Evolutionary conservation across 2,113 vertebrate genomes (phyloP), one percentile per base, ranked within the genome.

Genomic region (Rallus limicola): DNA sequence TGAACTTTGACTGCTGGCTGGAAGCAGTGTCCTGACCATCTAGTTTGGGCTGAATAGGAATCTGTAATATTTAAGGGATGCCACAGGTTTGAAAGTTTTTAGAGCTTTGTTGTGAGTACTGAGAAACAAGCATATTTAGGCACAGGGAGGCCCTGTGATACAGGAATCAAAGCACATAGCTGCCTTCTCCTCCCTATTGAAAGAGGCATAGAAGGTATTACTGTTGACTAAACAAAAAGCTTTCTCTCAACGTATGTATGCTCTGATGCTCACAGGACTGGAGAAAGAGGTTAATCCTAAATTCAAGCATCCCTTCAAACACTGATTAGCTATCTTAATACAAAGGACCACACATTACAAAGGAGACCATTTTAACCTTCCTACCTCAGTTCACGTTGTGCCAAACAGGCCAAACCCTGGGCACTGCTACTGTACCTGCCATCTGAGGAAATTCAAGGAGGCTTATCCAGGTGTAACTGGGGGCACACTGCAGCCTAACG

Each of bases 151-250:
- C 68, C 31, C 9, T 6, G 2, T 10, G 76, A 15, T 56, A 24
- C 0, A 7, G 11, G 88, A 63, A 55, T 48, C 77, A 63, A 36
- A 86, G 82, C 79, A 72, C 72, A 71, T 4, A 52, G 60, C 56
- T 76, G 72, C 71, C n/a, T 55, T 88, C 79, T 42, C 44, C 29
- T 65, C 44, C 13, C 52, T 24, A 13, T 6, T 74, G 82, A 65
- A 59, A 92, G 72, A 40, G 79, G 89, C 82, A 40, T 10, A 38
- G 75, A 72, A 85, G 76, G 86, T 77, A 55, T 86, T 83, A 72
- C 64, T 78, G 48, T 52, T 69, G 63, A 34, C 34, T 58, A 58
- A 55, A 48, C 40, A 36, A 68, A 80, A 88, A 62, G 23, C 19
- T 84, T 62, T 92, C 65, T 75, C 92, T 46, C n/a, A 13, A 76